Base-by-base conservation (phyloP, 2,888 invertebrate species). In the Dinocampus coccinellae region DNA sequence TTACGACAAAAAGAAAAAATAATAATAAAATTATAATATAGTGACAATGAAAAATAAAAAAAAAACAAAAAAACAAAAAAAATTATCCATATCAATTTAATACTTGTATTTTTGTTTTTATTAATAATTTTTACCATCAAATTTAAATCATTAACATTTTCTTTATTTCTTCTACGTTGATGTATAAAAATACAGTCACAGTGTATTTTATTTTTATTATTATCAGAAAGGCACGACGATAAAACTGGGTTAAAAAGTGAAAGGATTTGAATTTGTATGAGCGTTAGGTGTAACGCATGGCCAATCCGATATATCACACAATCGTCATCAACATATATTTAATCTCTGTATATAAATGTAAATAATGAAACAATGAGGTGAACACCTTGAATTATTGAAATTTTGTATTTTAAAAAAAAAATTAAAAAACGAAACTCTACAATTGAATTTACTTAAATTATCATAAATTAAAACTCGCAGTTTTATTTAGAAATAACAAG, bases 221-320 rank as follows among this genome's bases (percentile, higher is more conserved):
- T 20, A 39, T 64, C 39, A 34, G 34, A 36, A 20, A 33, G 70
- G 63, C 70, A 72, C 75, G 78, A 80, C 82, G 82, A 83, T 82
- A 80, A 82, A 83, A 82, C 81, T 84, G 80, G 85, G 84, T 84
- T 85, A 84, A 85, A 85, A 85, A 85, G 85, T 84, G 85, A 85
- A 85, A 85, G 85, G 85, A 80, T 79, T 73, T 73, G 72, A 76
- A 70, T 36, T 47, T 16, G 9, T 47, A 47, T 7, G 16, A 16
- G 7, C 55, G 57, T 29, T 60, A 42, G 29, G 42, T 67, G 22
- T 24, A 58, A 47, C 22, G 29, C 36, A 20, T 9, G 10, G 22
- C 16, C 20, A 34, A 34, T 53, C 4, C 22, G 0, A 66, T n/a
- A 66, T 55, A 66, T n/a, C 22, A 53, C 7, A 66, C 36, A 66